These are phyloP conservation scores for Drosophila cognata DNA, from an alignment of 2,888 invertebrate genomes.

Conservation along the genomic window DNA sequence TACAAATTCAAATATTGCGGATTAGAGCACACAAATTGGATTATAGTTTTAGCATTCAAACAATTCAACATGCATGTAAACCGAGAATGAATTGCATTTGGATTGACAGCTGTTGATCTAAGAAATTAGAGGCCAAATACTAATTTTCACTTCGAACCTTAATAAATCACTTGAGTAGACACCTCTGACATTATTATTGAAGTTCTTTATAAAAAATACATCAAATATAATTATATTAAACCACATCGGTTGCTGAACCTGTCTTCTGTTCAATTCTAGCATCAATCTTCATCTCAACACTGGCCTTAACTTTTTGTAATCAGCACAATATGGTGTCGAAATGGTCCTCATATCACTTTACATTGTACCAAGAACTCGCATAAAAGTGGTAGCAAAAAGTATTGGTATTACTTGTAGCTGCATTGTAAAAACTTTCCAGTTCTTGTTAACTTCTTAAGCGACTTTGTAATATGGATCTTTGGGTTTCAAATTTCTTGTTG, in stretches of 20 bases:
- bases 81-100: slow-evolving; percentile 1
- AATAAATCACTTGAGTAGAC: neutral
- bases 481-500: slow-evolving; percentile 68
- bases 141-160: neutral
- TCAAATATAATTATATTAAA: neutral
- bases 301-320: neutral
- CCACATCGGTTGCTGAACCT: neutral
- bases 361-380: slow-evolving; percentile 35
- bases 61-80: slow-evolving; percentile 36
- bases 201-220: neutral
- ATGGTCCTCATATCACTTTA: slow-evolving; percentile 28
- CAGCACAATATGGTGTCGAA: slow-evolving; percentile 15
- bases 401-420: slow-evolving; percentile 16
- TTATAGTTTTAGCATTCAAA: slow-evolving; percentile 29
- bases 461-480: slow-evolving; percentile 40
- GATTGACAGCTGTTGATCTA: slow-evolving; percentile 11
- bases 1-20: slow-evolving; percentile 40
- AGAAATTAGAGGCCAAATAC: slow-evolving; percentile 4
- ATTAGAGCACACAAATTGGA: slow-evolving; percentile 35
- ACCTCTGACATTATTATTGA: neutral
- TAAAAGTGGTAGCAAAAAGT: slow-evolving; percentile 37
- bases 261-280: neutral
- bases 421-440: slow-evolving; percentile 31
- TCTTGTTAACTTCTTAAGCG: slow-evolving; percentile 62
- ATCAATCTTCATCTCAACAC: neutral